Base-by-base conservation (phyloP, 2,113 vertebrate species). In the Takifugu flavidus region DNA sequence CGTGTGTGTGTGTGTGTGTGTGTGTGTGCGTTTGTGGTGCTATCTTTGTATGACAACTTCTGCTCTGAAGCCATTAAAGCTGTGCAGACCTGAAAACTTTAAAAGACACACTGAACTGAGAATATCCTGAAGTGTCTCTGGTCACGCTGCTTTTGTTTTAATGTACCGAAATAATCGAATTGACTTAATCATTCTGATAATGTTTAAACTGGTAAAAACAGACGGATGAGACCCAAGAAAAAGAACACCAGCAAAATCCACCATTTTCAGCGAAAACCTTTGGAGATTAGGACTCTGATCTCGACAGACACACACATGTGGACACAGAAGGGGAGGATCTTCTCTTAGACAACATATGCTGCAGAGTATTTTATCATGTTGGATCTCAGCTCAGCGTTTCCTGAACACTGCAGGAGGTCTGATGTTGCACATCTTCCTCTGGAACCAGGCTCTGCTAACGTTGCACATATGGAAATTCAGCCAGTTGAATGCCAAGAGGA, bases 401-500 rank as follows among this genome's bases (percentile, higher is more conserved):
- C 80, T 80, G 71, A 67, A 65, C 80, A 57, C 76, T 53, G 75
- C 80, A 71, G 70, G 70, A 14, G 65, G 76, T 66, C 77, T 73
- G 65, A 75, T 20, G 53, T 34, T 65, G 65, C 70, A 53, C 57
- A 50, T 76, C 56, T 53, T 82, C 75, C 74, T 75, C 51, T 31
- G 31, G 66, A 75, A 78, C 79, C 75, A 87, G 67, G 68, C 77
- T 65, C 58, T 49, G 50, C 60, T 71, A 56, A 66, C n/a, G 34
- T 39, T 39, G 74, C 64, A 76, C 62, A 62, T 57, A 62, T 59
- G 53, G n/a, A 29, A 89, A 74, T 85, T 83, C 82, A 80, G 75
- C 59, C 75, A 45, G 61, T 80, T 75, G 87, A 84, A 90, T 87
- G 86, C 67, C 75, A 75, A 80, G 59, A 67, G 75, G 62, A 70